Conservation (phyloP, 1,140 invertebrate species). For the Pachyrhynchus sulphureomaculatus region DNA sequence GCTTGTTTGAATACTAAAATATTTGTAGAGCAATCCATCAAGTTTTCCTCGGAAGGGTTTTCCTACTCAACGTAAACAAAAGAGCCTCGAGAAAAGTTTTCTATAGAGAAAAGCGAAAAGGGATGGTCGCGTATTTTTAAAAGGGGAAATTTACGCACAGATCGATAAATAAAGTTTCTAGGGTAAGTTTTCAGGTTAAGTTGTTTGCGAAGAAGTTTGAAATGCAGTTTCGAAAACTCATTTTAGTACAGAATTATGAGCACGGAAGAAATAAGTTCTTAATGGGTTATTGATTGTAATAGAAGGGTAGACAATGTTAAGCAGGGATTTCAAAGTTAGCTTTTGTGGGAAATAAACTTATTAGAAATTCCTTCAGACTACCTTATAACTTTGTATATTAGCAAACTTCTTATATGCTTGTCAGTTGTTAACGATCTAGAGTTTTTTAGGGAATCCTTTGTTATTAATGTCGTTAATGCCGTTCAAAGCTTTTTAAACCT, state of each 20-base stretch:
- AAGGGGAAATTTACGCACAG: constrained; percentile 15
- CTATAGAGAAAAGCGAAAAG: constrained; percentile 6
- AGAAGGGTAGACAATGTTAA: too few relatives aligned
- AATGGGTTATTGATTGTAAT: too few relatives aligned
- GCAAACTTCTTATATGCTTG: too few relatives aligned
- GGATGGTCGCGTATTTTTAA: constrained; percentile 26
- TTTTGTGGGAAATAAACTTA: too few relatives aligned
- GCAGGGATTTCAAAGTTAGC: too few relatives aligned
- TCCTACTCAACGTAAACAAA: constrained; percentile 31
- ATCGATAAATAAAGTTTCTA: constrained; percentile 20
- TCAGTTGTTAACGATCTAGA: too few relatives aligned
- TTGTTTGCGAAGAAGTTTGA: constrained; percentile 17
- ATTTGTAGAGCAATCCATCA: constrained; percentile 46
- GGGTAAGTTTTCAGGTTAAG: constrained; percentile 11
- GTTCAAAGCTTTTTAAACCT: too few relatives aligned
- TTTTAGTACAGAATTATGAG: constrained; percentile 9
- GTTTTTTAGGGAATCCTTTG: too few relatives aligned
- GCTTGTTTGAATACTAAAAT: constrained; percentile 46
- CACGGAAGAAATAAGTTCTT: neutral
- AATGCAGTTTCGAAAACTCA: constrained; percentile 20
- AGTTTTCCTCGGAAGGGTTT: constrained; percentile 26
- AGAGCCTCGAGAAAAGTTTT: constrained; percentile 19
- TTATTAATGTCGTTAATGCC: too few relatives aligned
- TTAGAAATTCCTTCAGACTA: too few relatives aligned
- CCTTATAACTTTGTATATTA: too few relatives aligned